phyloP scores from a whole-genome alignment of 2,888 invertebrate species.

The Cerceris rybyensis region DNA sequence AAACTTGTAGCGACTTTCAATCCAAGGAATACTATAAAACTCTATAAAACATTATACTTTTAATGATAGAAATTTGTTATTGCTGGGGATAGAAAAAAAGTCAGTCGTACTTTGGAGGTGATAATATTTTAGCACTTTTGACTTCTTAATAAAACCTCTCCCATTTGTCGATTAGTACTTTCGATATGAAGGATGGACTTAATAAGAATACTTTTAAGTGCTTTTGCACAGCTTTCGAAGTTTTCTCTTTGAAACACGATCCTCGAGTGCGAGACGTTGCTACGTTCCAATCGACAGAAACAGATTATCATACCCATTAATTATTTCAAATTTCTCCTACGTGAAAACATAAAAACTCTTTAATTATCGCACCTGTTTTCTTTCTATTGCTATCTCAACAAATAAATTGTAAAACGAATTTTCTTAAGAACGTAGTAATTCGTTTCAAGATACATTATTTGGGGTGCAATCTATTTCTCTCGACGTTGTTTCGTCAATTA shows the following conservation, averaged over 20 bases:
- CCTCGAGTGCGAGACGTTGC: slow-evolving; percentile 27
- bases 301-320: neutral
- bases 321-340: neutral
- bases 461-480: slow-evolving; percentile 31
- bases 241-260: slow-evolving; percentile 8
- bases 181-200: slow-evolving; percentile 4
- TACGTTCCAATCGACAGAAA: slow-evolving; percentile 34
- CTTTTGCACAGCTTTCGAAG: slow-evolving; percentile 2
- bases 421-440: neutral
- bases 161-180: neutral
- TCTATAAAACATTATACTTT: too few relatives aligned
- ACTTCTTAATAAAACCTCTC: too few relatives aligned
- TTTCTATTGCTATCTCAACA: neutral
- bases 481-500: slow-evolving; percentile 26
- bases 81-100: too few relatives aligned
- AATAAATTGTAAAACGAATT: neutral
- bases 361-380: neutral
- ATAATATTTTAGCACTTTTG: too few relatives aligned
- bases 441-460: neutral
- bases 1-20: too few relatives aligned
- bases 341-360: neutral
- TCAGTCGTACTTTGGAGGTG: too few relatives aligned
- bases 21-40: too few relatives aligned
- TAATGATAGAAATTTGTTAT: too few relatives aligned
- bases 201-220: slow-evolving; percentile 7